phyloP scores from a whole-genome alignment of 2,113 vertebrate genomes.

The Emydocephalus ijimae region DNA sequence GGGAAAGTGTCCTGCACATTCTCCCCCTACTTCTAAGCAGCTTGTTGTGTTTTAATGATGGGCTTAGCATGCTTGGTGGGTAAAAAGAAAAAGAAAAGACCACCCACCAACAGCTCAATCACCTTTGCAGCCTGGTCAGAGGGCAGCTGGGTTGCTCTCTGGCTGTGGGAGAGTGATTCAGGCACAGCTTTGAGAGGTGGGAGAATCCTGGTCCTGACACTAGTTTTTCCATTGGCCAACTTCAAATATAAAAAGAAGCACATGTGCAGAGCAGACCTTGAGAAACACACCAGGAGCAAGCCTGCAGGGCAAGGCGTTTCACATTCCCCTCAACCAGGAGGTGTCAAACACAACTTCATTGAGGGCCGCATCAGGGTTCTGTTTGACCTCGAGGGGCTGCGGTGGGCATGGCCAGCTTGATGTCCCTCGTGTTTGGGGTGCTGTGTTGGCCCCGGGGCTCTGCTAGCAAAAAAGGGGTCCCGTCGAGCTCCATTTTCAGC shows the following conservation, averaged over 20 bases:
- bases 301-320: not conserved
- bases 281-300: not conserved
- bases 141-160: conserved; percentile 24
- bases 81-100: conserved; percentile 42
- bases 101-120: conserved; percentile 55
- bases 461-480: too few species aligned
- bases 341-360: too few species aligned
- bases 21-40: conserved; percentile 50
- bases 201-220: not conserved
- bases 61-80: conserved; percentile 43
- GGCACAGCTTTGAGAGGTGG: not conserved
- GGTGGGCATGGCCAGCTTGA: too few species aligned
- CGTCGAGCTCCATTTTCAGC: too few species aligned
- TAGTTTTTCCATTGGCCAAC: not conserved
- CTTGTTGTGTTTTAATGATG: conserved; percentile 56
- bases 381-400: too few species aligned
- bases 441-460: too few species aligned
- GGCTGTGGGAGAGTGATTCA: conserved; percentile 45
- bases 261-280: not conserved
- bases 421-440: too few species aligned
- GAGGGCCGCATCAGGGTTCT: too few species aligned
- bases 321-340: not conserved
- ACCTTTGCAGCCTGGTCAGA: conserved; percentile 27
- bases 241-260: not conserved
- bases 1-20: conserved; percentile 61